A percentile compares a stretch with the other conserved stretches of the same genome.
Evolutionary conservation across 2,113 vertebrate species (phyloP).

Genomic region (Gulo gulo): DNA sequence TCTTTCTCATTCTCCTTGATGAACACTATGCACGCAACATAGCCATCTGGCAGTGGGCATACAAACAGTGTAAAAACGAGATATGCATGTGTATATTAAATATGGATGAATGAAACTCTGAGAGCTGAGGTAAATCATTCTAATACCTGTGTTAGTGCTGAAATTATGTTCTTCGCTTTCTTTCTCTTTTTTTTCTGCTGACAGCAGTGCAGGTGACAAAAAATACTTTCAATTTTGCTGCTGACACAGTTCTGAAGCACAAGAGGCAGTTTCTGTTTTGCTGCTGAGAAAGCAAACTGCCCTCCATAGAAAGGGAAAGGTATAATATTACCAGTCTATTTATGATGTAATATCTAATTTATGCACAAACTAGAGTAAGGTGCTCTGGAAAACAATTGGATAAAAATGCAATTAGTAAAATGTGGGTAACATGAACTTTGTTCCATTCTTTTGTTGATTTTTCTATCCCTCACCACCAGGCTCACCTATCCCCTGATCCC

Average conservation of each 20-base stretch:
- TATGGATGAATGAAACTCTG: slow-evolving; percentile 84
- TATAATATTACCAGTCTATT: not conserved
- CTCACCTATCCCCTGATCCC: too few species aligned
- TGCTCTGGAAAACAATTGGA: not conserved
- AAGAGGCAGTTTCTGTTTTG: slow-evolving; percentile 64
- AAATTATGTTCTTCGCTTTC: slow-evolving; percentile 80
- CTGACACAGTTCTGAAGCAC: slow-evolving; percentile 73
- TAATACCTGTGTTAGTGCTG: slow-evolving; percentile 83
- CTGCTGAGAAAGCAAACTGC: slow-evolving; percentile 69
- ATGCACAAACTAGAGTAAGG: not conserved
- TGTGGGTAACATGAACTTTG: not conserved
- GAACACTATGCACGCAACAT: slow-evolving; percentile 62
- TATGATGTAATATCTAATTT: not conserved
- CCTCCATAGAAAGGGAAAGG: slow-evolving; percentile 36
- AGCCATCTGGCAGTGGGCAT: slow-evolving; percentile 76
- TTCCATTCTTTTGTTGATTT: not conserved
- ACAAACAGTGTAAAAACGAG: slow-evolving; percentile 80
- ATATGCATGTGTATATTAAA: slow-evolving; percentile 83
- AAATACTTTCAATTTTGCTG: slow-evolving; percentile 80
- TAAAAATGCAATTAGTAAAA: not conserved
- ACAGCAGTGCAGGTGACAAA: slow-evolving; percentile 80
- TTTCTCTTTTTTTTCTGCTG: slow-evolving; percentile 60
- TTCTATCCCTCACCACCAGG: not conserved
- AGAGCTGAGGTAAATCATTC: slow-evolving; percentile 84
- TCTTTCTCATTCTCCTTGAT: slow-evolving; percentile 70